These are phyloP conservation scores for Cheirogaleus major DNA, from an alignment of 2,797 vertebrate genomes.

Conservation along the genomic window DNA sequence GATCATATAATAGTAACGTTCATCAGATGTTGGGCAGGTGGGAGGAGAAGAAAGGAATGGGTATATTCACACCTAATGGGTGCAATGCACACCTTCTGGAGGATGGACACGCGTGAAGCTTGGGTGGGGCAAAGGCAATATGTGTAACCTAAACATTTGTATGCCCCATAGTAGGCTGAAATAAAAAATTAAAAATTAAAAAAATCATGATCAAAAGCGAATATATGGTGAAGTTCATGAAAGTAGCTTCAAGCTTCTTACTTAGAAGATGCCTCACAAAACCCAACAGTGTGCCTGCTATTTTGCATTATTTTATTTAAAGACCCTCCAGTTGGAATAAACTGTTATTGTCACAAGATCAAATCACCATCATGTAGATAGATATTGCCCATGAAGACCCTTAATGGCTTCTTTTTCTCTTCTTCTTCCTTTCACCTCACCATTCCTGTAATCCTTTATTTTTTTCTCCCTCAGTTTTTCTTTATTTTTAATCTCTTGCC, in stretches of 20 bases:
- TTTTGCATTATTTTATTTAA: not conserved
- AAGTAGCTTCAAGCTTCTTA: not conserved
- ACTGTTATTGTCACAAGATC: not conserved
- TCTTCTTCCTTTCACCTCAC: not conserved
- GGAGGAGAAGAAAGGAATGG: no score
- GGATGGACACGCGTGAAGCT: no score
- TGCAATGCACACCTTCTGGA: no score
- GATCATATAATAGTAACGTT: not conserved
- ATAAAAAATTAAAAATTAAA: no score
- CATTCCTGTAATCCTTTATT: not conserved
- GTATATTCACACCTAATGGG: no score
- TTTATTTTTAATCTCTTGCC: not conserved
- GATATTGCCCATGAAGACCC: not conserved
- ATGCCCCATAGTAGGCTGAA: no score
- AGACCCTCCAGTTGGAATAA: not conserved
- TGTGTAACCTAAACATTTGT: no score
- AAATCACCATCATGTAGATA: not conserved
- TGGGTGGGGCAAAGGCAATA: no score
- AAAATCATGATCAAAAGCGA: not conserved
- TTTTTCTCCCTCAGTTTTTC: not conserved
- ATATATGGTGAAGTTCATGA: not conserved
- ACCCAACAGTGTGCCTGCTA: not conserved
- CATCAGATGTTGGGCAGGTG: no score
- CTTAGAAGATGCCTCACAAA: not conserved
- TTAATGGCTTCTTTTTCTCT: not conserved